Base-by-base conservation (phyloP, 2,888 invertebrate genomes). In the Lasioglossum lativentre region DNA sequence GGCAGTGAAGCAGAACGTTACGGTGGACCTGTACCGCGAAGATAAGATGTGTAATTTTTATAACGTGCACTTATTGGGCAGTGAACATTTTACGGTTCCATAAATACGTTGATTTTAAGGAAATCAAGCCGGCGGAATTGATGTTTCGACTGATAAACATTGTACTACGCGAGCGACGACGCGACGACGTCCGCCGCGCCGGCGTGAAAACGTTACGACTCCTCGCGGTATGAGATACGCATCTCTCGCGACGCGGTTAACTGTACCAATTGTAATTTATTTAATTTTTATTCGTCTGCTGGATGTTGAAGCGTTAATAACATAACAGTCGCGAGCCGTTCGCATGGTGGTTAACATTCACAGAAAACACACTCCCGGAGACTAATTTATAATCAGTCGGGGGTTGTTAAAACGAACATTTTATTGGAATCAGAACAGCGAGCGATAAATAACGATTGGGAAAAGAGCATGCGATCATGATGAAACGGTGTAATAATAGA, bases 31-130 rank as follows among this genome's bases (percentile, higher is more conserved):
- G 75, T 47, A 80, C 75, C 45, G 34, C 23, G 30, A 3, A 52
- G 34, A 83, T 83, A 83, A 80, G 75, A 83, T 75, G 47, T 40
- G 45, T 83, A 52, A 83, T 83, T 83, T 71, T 83, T 80, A 30
- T 59, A 71, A 83, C 47, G 27, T 19, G 8, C 30, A 16, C 40
- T 80, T 75, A 75, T 83, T 70, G 40, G 59, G n/a, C 71, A 47
- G 34, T n/a, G 30, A 47, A 23, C 42, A 63, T 47, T 83, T 83
- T 75, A 82, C 73, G n/a, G 68, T 45, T 42, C 34, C 42, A 81
- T 42, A 56, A 80, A 83, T 71, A 74, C 47, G 71, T 80, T 68
- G 81, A 71, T 70, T 66, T 75, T 56, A n/a, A 59, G 56, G 40
- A 40, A 74, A 59, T 34, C 27, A 73, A 56, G 19, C 27, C 79